Conservation (phyloP, 2,113 vertebrate species). For the Burhinus bistriatus region DNA sequence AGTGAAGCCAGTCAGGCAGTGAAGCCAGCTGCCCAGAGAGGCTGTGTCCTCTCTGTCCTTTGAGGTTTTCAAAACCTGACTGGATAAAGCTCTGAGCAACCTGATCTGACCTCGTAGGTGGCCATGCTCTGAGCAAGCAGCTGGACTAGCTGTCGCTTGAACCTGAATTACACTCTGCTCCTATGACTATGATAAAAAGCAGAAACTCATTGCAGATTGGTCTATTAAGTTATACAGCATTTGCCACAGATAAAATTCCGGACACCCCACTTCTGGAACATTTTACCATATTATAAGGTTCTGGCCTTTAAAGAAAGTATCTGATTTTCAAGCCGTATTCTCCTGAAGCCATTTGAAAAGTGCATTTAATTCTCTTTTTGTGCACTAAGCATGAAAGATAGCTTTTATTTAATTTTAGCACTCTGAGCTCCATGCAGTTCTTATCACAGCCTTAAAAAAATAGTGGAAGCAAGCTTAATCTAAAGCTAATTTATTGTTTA, state of each 20-base stretch:
- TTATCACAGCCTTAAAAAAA: not conserved
- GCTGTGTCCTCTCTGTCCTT: not conserved
- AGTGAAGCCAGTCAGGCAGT: not conserved
- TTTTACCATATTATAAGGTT: not conserved
- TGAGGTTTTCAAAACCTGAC: not conserved
- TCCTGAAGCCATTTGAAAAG: not conserved
- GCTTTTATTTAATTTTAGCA: constrained; percentile 28
- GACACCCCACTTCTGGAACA: not conserved
- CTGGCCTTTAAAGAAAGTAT: not conserved
- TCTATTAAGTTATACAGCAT: not conserved
- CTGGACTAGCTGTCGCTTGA: not conserved
- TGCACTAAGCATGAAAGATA: not conserved
- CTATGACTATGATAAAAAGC: not conserved
- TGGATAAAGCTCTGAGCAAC: not conserved
- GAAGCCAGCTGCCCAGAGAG: not conserved
- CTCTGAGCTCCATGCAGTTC: not conserved
- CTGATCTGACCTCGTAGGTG: not conserved
- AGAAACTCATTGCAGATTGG: not conserved
- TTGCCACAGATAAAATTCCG: not conserved
- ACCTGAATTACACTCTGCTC: not conserved
- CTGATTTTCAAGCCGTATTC: not conserved
- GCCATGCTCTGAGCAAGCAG: not conserved
- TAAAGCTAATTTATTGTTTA: constrained; percentile 52
- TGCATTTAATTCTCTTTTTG: not conserved
- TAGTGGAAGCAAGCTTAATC: constrained; percentile 7